A percentile compares a stretch with the other conserved stretches of the same genome.
phyloP scores from a whole-genome alignment of 2,888 invertebrate genomes.

The Hirtodrosophila confusa region DNA sequence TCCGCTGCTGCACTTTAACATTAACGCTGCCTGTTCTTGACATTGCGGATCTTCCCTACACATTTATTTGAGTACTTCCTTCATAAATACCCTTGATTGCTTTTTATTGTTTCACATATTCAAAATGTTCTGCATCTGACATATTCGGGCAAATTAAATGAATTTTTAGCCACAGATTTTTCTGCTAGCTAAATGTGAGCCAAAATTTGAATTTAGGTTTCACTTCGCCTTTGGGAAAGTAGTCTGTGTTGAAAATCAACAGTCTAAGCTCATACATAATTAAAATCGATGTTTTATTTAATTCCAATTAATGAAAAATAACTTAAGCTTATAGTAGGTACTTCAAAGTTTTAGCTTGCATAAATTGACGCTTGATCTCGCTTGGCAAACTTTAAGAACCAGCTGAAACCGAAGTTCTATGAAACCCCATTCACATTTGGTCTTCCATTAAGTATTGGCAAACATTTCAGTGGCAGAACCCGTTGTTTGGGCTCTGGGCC shows the following conservation, averaged over 20 bases:
- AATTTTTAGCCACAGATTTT: no score
- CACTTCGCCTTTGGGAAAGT: no score
- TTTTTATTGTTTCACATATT: conserved; percentile 39
- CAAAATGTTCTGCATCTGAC: conserved; percentile 11
- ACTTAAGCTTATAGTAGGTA: background rate
- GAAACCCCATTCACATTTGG: conserved; percentile 12
- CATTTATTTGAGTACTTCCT: conserved; percentile 47
- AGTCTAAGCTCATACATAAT: background rate
- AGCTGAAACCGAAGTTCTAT: conserved; percentile 8
- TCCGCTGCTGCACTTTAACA: conserved; percentile 48
- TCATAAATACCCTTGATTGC: conserved; percentile 29
- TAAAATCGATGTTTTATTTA: background rate
- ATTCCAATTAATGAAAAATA: conserved; percentile 1
- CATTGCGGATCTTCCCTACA: conserved; percentile 21
- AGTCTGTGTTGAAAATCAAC: no score
- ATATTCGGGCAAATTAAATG: background rate
- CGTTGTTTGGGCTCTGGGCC: conserved; percentile 56
- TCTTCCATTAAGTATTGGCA: background rate
- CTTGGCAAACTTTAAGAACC: conserved; percentile 19
- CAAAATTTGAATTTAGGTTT: no score
- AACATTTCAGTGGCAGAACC: conserved; percentile 14
- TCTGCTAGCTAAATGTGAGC: no score
- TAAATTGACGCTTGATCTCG: conserved; percentile 5
- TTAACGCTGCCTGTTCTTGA: conserved; percentile 33
- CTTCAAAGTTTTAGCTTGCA: conserved; percentile 20